Evolutionary conservation across 2,113 vertebrate genomes (phyloP), one percentile per base, ranked within the genome.

Genomic region (Gymnogyps californianus): DNA sequence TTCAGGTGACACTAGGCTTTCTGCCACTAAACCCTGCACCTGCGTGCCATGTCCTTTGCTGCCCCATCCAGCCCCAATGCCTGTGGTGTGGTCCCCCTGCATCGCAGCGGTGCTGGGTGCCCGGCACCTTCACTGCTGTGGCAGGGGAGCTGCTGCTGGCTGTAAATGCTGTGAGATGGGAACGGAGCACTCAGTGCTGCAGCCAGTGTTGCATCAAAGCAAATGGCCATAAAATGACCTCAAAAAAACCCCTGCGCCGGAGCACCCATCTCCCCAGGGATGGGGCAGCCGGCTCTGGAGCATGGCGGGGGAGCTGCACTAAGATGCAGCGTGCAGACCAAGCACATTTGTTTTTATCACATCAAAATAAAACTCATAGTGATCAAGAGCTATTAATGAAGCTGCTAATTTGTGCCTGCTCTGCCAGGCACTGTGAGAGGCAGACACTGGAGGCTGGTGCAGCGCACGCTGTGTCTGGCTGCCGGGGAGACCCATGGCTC

Each of bases 331-430:
- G 44, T 59, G 32, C 82, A 90, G 76, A 89, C 24, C 38, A 82
- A 76, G 80, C 26, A 10, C 77, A 44, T 89, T 93, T 89, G 76
- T 25, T 95, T 96, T 87, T 78, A 52, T 70, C 31, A 1, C 31
- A 52, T 89, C 65, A 82, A 89, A 95, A 92, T 92, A 82, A 89
- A 95, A 54, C 69, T 82, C 76, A 26, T 8, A 59, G 77, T 74
- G 51, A 93, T 93, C 80, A 82, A 87, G 83, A 84, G 86, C 65
- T 77, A 55, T 92, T 96, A 97, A 93, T 95, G 88, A 94, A 92
- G 80, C 79, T 89, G 86, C 86, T 93, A 89, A 93, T 95, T 95
- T 71, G 77, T 89, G 83, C 31, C 72, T 89, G 79, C 59, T 89
- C 76, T 96, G 85, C 72, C 92, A 94, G 70, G 83, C 52, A 1